Evolutionary conservation across 1,140 invertebrate genomes (phyloP).

Genomic region (Augochlora pura): DNA sequence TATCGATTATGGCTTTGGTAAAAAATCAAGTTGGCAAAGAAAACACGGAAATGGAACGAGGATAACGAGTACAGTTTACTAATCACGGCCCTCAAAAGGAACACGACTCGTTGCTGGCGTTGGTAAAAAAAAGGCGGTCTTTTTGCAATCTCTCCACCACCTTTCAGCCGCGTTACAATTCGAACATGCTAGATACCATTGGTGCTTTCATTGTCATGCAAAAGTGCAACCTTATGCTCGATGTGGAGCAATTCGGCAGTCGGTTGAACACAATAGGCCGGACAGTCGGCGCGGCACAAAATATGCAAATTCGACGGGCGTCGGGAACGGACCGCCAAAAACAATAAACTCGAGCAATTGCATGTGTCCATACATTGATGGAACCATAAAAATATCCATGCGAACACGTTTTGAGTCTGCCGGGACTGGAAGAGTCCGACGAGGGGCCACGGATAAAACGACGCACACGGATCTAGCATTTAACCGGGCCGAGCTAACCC

Average conservation of each 20-base stretch:
- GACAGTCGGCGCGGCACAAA: slow-evolving; percentile 63
- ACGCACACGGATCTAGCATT: slow-evolving; percentile 51
- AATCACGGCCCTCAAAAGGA: neutral
- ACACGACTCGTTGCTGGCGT: too few relatives aligned
- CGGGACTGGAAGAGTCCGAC: slow-evolving; percentile 17
- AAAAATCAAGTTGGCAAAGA: too few relatives aligned
- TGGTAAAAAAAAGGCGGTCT: neutral
- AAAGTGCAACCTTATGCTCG: slow-evolving; percentile 75
- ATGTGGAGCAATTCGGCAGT: slow-evolving; percentile 73
- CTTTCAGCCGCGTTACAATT: slow-evolving; percentile 36
- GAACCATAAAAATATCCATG: slow-evolving; percentile 74
- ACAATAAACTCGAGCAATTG: slow-evolving; percentile 76
- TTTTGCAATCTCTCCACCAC: slow-evolving; percentile 22
- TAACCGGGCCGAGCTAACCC: slow-evolving; percentile 58
- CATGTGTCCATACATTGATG: slow-evolving; percentile 76
- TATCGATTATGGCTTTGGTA: too few relatives aligned
- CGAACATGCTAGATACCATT: slow-evolving; percentile 59
- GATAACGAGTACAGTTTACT: neutral
- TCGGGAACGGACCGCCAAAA: slow-evolving; percentile 68
- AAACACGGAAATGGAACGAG: too few relatives aligned
- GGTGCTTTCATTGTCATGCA: slow-evolving; percentile 73
- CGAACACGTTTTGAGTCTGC: slow-evolving; percentile 47
- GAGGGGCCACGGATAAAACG: slow-evolving; percentile 38
- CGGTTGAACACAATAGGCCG: slow-evolving; percentile 72
- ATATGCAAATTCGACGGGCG: slow-evolving; percentile 73